Base-by-base conservation (phyloP, 2,797 vertebrate species). In the Phrynocephalus forsythii region DNA sequence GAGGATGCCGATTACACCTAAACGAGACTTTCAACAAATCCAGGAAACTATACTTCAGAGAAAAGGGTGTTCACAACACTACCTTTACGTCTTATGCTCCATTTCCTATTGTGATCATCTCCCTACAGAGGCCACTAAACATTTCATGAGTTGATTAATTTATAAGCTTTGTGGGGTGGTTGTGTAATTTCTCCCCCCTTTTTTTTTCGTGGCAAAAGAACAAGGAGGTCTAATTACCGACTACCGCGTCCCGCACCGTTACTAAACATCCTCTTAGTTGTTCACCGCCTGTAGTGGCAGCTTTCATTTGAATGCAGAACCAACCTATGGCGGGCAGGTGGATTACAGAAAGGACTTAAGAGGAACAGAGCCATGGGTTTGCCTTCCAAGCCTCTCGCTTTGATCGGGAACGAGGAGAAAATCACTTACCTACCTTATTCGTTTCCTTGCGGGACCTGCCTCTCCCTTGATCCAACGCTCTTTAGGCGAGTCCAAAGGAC, bases 221-320 rank as follows among this genome's bases (percentile, higher is more conserved):
- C 85, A 81, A 91, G 88, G 88, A 91, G 94, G 91, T 90, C 91
- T 82, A 30, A 95, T 91, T 94, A 94, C 95, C 95, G 95, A 95
- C 94, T 94, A 84, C 86, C 87, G 89, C 1, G 88, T 89, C 94
- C 95, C 94, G 94, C 91, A 95, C 93, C 95, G 89, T 95, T 94
- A 87, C 89, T 91, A 87, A 94, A 92, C 94, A 94, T 96, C 96
- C 94, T 96, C 94, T 91, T 94, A 96, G 96, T 95, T 95, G 95
- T 94, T 88, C 94, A 94, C 96, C 95, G 96, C 96, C 96, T 97
- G 96, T 93, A 96, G 95, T 94, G 38, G 93, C 92, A 95, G 94
- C 91, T 94, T 95, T 90, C 92, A 93, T 93, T 92, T 93, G 88
- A 63, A 95, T n/a, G 94, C 93, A 95, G 94, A 91, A 96, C 93